Percentiles rank a stretch among this genome's conserved stretches.
phyloP scores from a whole-genome alignment of 2,797 vertebrate species.

The Tragelaphus eurycerus region DNA sequence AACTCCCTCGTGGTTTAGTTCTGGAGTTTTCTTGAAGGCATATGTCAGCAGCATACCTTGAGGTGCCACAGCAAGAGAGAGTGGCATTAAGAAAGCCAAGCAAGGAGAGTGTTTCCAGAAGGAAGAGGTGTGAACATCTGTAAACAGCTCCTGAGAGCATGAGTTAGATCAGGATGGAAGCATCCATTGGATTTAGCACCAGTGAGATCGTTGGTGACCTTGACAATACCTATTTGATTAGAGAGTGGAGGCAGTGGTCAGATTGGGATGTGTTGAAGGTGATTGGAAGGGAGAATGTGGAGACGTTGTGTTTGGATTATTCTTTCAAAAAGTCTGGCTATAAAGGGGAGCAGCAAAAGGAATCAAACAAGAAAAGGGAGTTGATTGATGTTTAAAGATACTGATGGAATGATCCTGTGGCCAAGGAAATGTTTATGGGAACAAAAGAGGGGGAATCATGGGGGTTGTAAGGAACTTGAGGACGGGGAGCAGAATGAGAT shows the following conservation, averaged over 20 bases:
- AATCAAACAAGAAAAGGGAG: not conserved
- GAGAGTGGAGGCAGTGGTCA: not conserved
- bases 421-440: not conserved
- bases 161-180: not conserved
- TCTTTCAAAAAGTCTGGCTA: not conserved
- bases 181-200: not conserved
- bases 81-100: not conserved
- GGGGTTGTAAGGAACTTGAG: not conserved
- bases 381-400: not conserved
- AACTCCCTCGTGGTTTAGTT: not conserved
- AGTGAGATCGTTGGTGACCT: not conserved
- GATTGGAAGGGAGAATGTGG: not conserved
- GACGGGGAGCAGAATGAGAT: not conserved
- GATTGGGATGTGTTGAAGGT: not conserved
- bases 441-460: not conserved
- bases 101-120: not conserved
- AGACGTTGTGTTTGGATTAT: not conserved
- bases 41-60: not conserved
- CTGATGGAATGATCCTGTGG: not conserved
- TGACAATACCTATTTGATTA: not conserved
- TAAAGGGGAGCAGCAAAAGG: not conserved
- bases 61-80: not conserved
- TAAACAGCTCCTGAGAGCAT: not conserved
- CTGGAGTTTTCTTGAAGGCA: not conserved
- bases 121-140: not conserved